phyloP scores from a whole-genome alignment of 2,888 invertebrate species.

The Apodemia duryi region DNA sequence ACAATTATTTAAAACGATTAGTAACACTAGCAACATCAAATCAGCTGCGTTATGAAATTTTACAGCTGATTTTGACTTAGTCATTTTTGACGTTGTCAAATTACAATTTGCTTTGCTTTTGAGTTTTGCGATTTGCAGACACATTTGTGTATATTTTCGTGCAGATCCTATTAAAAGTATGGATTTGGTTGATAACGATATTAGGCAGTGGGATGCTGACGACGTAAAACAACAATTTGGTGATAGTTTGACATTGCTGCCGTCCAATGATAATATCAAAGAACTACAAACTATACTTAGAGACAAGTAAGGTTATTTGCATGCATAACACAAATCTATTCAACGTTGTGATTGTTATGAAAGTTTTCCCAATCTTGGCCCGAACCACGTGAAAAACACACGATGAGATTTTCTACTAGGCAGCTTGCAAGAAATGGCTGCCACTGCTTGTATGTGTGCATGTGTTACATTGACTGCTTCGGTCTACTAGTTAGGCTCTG shows the following conservation, averaged over 20 bases:
- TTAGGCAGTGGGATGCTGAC: conserved; percentile 61
- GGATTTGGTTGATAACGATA: conserved; percentile 65
- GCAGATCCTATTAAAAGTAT: conserved; percentile 37
- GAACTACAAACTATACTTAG: conserved; percentile 92
- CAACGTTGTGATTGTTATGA: neutral
- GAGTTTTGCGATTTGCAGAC: neutral
- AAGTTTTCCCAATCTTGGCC: neutral
- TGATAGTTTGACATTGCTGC: conserved; percentile 84
- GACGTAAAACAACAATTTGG: conserved; percentile 81
- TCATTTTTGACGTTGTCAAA: neutral
- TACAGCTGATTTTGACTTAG: neutral
- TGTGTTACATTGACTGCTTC: too few species aligned
- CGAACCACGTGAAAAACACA: neutral
- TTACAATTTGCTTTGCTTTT: neutral
- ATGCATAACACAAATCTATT: neutral
- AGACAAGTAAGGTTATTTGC: conserved; percentile 83
- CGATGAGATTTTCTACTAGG: neutral
- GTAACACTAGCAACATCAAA: neutral
- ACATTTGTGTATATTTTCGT: conserved; percentile 12
- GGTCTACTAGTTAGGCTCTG: too few species aligned
- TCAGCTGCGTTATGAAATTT: conserved; percentile 6
- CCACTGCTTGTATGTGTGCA: too few species aligned
- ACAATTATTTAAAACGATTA: neutral
- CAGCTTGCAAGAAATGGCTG: neutral
- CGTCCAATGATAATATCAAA: conserved; percentile 87